These are phyloP conservation scores for Cynopterus brachyotis DNA, from an alignment of 2,113 vertebrate species.

Conservation along the genomic window DNA sequence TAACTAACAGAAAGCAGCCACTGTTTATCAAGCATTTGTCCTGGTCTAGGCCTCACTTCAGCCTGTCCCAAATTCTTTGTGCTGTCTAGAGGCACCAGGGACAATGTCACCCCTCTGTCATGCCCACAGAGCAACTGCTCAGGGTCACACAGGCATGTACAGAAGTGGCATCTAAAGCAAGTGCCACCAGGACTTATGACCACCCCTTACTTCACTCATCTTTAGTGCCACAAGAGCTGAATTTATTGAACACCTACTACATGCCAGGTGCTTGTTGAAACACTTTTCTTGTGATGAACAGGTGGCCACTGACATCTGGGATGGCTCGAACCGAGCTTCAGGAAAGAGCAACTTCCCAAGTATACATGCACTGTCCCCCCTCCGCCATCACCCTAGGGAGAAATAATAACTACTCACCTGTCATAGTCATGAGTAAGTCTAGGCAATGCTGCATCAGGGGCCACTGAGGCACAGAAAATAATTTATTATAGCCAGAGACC, in stretches of 20 bases:
- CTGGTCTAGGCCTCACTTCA: neutral
- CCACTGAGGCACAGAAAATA: neutral
- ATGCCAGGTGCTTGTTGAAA: neutral
- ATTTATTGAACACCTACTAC: neutral
- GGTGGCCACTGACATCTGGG: neutral
- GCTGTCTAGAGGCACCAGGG: neutral
- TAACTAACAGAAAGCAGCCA: neutral
- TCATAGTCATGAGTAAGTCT: neutral
- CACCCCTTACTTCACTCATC: neutral
- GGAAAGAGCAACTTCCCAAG: neutral
- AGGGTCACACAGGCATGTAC: neutral
- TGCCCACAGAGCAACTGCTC: neutral
- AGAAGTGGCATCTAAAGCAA: neutral
- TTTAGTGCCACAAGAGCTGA: neutral
- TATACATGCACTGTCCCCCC: neutral
- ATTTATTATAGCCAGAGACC: neutral
- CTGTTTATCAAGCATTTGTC: neutral
- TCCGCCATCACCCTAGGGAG: accelerated
- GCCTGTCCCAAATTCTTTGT: neutral
- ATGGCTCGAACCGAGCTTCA: neutral
- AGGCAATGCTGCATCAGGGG: neutral
- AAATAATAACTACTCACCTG: neutral
- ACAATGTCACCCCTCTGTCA: neutral
- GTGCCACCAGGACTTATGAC: neutral
- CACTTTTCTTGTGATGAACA: neutral